phyloP scores from a whole-genome alignment of 1,140 invertebrate genomes.

The Charaxes varanes region DNA sequence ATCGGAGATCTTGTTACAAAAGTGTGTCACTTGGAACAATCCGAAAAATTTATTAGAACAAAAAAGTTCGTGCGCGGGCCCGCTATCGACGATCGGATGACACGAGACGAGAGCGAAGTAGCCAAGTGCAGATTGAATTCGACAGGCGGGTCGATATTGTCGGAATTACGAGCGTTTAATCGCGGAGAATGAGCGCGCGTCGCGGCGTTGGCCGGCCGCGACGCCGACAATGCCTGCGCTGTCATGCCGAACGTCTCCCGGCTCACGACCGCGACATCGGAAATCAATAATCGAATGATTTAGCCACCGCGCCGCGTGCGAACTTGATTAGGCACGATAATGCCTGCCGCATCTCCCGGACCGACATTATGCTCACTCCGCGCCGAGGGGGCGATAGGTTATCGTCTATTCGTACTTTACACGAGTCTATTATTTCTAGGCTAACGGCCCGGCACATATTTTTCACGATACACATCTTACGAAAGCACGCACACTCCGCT shows the following conservation, averaged over 20 bases:
- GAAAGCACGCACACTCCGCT: conserved; percentile 39
- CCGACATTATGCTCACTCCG: conserved; percentile 16
- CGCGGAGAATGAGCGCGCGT: conserved; percentile 55
- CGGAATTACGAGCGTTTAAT: conserved; percentile 71
- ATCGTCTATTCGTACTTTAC: conserved; percentile 37
- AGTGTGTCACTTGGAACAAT: conserved; percentile 20
- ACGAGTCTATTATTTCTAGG: conserved; percentile 49
- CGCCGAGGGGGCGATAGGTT: conserved; percentile 49
- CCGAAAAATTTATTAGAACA: conserved; percentile 24
- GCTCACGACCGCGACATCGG: conserved; percentile 70
- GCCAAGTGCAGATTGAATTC: conserved; percentile 55
- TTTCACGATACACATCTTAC: conserved; percentile 51
- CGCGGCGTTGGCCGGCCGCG: conserved; percentile 32
- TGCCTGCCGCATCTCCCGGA: conserved; percentile 47
- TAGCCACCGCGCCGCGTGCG: conserved; percentile 70
- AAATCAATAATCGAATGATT: conserved; percentile 73
- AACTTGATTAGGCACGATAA: conserved; percentile 70
- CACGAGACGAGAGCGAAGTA: conserved; percentile 35
- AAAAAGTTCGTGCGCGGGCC: conserved; percentile 27
- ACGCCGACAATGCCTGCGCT: conserved; percentile 58
- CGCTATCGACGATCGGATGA: conserved; percentile 30
- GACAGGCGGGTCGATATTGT: conserved; percentile 60
- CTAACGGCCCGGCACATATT: conserved; percentile 57
- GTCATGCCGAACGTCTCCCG: conserved; percentile 58
- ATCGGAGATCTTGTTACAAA: conserved; percentile 14